phyloP scores from a whole-genome alignment of 2,888 invertebrate genomes.

The Eupithecia centaureata region DNA sequence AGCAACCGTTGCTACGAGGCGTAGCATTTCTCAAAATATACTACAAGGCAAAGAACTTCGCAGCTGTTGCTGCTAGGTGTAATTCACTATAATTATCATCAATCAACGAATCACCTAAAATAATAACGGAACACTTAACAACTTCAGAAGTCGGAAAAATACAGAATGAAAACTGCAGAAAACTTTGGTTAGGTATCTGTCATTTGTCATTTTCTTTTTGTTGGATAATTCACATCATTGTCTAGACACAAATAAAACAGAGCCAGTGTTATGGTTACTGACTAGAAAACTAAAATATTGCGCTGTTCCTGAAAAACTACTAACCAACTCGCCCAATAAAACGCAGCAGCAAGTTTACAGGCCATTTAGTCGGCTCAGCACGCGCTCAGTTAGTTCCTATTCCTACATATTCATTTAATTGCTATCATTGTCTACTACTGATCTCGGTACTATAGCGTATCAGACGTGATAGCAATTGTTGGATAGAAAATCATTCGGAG shows the following conservation, averaged over 20 bases:
- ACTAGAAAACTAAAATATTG: no score
- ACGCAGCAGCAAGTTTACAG: constrained; percentile 58
- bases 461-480: neutral
- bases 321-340: constrained; percentile 25
- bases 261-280: no score
- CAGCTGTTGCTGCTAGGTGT: neutral
- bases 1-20: neutral
- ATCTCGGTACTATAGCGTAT: constrained; percentile 39
- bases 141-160: neutral
- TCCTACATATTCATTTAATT: constrained; percentile 64
- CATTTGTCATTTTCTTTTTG: no score
- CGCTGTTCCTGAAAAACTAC: neutral
- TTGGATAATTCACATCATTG: no score
- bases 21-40: neutral
- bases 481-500: neutral
- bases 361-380: constrained; percentile 61
- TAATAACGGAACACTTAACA: neutral
- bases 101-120: neutral
- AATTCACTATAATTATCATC: neutral
- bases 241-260: no score
- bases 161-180: no score
- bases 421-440: constrained; percentile 49
- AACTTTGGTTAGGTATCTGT: no score
- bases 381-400: constrained; percentile 54
- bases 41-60: neutral